Conservation (phyloP, 2,797 vertebrate species). For the Molossus alvarezi region DNA sequence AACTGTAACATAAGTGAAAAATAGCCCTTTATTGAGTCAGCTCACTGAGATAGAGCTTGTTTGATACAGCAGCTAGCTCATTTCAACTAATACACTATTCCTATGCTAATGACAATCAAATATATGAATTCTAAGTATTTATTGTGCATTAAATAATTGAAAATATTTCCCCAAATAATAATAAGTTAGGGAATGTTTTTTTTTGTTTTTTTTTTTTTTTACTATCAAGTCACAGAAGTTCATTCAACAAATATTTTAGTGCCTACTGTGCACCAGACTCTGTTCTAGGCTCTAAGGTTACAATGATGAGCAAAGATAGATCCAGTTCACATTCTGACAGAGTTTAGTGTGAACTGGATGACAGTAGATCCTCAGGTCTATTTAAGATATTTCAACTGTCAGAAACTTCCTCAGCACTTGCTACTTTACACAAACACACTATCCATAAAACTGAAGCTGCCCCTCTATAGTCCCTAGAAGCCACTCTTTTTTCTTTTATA, state of each 20-base stretch:
- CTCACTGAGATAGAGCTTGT: constrained; percentile 50
- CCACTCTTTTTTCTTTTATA: neutral
- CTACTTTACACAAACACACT: neutral
- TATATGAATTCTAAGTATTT: constrained; percentile 12
- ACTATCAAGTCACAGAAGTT: neutral
- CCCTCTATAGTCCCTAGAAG: neutral
- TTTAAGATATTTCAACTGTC: neutral
- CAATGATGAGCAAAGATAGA: neutral
- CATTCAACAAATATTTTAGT: neutral
- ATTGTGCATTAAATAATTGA: constrained; percentile 42
- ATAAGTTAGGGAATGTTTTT: neutral
- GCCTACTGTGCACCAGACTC: neutral
- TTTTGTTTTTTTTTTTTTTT: neutral
- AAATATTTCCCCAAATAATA: constrained; percentile 33
- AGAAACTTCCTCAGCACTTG: neutral
- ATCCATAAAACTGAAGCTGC: neutral
- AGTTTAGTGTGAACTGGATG: neutral
- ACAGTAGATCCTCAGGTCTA: neutral
- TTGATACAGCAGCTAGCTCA: neutral
- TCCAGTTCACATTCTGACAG: neutral
- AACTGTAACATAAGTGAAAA: constrained; percentile 34
- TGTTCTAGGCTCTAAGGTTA: neutral
- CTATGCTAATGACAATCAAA: constrained; percentile 54
- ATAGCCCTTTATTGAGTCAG: constrained; percentile 34
- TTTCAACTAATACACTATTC: neutral